phyloP scores from a whole-genome alignment of 2,797 vertebrate genomes.

The Coregonus sp. region DNA sequence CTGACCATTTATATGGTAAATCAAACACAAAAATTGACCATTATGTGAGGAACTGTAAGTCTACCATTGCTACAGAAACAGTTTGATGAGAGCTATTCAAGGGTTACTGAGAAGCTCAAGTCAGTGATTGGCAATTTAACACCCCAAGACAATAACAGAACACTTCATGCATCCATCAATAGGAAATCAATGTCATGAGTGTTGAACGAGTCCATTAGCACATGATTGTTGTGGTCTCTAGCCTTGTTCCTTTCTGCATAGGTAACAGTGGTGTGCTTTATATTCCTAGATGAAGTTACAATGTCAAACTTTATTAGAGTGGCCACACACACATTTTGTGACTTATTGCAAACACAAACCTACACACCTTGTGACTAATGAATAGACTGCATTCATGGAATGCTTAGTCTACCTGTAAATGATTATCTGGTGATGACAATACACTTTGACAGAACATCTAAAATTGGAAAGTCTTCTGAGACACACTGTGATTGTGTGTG shows the following conservation, averaged over 20 bases:
- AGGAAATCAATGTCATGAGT: not conserved
- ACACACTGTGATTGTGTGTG: not conserved
- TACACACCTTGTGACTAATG: constrained; percentile 2
- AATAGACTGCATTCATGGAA: not conserved
- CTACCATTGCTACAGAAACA: not conserved
- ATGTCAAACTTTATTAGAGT: constrained; percentile 12
- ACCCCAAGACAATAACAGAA: not conserved
- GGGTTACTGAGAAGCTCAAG: not conserved
- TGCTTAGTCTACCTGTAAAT: not conserved
- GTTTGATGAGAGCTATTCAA: not conserved
- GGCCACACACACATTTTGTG: constrained; percentile 2
- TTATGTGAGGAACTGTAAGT: not conserved
- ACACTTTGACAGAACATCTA: not conserved
- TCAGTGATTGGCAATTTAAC: not conserved
- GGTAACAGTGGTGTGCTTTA: not conserved
- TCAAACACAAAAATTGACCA: not conserved
- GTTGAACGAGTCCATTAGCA: not conserved
- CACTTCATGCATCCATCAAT: not conserved
- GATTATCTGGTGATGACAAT: not conserved
- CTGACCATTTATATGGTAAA: not conserved
- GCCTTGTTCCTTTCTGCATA: constrained; percentile 9
- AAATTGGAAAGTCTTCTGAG: not conserved
- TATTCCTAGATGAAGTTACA: constrained; percentile 9
- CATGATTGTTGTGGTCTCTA: not conserved
- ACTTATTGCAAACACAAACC: constrained; percentile 6